Evolutionary conservation across 2,113 vertebrate genomes (phyloP).

Genomic region (Serilophus lunatus): DNA sequence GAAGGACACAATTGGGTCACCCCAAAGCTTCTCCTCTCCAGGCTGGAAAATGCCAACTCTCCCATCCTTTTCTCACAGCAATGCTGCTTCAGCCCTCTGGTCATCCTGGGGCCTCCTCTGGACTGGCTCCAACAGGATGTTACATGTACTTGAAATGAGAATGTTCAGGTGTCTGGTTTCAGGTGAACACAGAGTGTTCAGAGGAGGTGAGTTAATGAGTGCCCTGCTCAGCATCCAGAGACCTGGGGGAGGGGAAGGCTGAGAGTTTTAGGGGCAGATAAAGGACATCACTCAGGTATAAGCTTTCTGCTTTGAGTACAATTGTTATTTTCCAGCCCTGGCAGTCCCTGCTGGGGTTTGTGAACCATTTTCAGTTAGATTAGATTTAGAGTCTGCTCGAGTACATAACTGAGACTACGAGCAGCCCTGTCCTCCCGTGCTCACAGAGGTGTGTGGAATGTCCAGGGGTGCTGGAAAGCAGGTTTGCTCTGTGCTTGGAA

Average conservation of each 20-base stretch:
- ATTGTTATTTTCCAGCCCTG: neutral
- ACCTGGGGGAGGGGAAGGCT: neutral
- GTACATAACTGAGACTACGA: fast-evolving
- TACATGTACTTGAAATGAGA: neutral
- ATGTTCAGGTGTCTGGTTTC: neutral
- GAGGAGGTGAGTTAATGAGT: neutral
- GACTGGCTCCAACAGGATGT: neutral
- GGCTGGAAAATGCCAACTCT: neutral
- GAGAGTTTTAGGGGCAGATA: neutral
- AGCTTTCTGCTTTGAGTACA: neutral
- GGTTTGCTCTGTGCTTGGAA: neutral
- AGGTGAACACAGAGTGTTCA: neutral
- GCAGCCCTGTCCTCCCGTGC: neutral
- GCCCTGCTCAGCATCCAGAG: neutral
- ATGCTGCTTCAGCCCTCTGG: neutral
- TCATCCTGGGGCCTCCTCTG: neutral
- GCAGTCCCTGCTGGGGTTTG: neutral
- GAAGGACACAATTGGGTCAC: neutral
- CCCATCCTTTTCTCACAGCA: neutral
- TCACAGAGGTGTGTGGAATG: neutral
- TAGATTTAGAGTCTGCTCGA: neutral
- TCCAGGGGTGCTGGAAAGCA: neutral
- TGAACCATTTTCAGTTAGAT: neutral
- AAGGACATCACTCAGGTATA: neutral
- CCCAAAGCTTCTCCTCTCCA: neutral